These are phyloP conservation scores for Apamea crenata DNA, from an alignment of 2,888 invertebrate species.

Conservation along the genomic window DNA sequence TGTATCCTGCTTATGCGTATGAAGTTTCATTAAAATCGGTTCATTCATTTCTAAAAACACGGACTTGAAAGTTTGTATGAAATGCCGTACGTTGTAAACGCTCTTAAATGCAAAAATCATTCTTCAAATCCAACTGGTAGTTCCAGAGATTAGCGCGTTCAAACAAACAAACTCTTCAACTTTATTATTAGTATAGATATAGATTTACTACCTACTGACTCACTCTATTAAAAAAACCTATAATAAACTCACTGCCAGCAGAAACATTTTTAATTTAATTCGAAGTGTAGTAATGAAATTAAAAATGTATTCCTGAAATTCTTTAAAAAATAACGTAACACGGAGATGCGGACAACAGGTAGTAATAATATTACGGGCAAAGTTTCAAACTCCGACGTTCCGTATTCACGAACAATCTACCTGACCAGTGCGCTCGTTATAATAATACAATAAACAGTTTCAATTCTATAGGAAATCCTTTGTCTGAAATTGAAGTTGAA, in stretches of 20 bases:
- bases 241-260: not conserved
- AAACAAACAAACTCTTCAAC: not conserved
- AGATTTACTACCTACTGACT: not conserved
- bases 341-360: conserved; percentile 18
- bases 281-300: conserved; percentile 1
- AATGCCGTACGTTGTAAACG: no score
- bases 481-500: conserved; percentile 24
- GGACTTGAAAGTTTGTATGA: no score
- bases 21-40: no score
- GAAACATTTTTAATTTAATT: conserved; percentile 1
- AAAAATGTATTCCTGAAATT: not conserved
- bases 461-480: conserved; percentile 5
- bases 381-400: conserved; percentile 35
- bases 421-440: conserved; percentile 27
- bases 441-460: conserved; percentile 27
- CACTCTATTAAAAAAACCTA: not conserved
- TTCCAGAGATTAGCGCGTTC: not conserved
- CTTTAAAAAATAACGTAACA: conserved; percentile 6
- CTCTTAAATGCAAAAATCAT: no score
- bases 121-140: no score
- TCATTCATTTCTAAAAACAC: no score
- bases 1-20: no score
- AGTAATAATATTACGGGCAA: conserved; percentile 34
- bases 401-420: conserved; percentile 19
- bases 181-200: not conserved